phyloP scores from a whole-genome alignment of 2,113 vertebrate genomes.

The Burhinus oedicnemus region DNA sequence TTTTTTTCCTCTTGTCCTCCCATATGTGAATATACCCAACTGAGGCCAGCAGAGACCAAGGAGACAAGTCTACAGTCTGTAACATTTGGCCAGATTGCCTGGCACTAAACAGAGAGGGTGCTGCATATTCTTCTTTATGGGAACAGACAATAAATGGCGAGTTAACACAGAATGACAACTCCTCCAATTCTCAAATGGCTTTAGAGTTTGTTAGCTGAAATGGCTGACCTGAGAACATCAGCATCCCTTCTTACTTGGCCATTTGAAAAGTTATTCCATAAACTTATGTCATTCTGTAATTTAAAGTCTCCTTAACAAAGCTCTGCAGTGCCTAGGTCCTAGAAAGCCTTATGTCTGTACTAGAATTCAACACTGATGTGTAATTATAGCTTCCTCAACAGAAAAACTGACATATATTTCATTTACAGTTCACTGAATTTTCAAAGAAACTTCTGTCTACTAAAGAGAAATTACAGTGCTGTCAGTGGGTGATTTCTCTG shows the following conservation, averaged over 20 bases:
- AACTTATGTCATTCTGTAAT: not conserved
- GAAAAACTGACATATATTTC: not conserved
- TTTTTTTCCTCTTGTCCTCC: not conserved
- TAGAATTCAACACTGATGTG: not conserved
- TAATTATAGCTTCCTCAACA: not conserved
- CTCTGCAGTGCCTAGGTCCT: not conserved
- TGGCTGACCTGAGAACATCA: not conserved
- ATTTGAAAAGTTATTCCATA: not conserved
- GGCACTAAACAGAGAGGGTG: not conserved
- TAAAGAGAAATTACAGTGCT: not conserved
- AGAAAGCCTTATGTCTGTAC: not conserved
- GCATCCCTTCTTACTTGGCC: not conserved
- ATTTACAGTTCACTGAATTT: not conserved
- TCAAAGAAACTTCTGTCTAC: not conserved
- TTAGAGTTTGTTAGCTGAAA: not conserved
- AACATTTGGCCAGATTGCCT: not conserved
- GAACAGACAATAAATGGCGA: not conserved
- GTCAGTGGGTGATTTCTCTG: not conserved
- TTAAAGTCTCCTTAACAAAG: not conserved
- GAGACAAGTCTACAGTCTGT: accelerated
- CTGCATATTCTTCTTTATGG: not conserved
- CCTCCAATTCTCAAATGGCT: not conserved
- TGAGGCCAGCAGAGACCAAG: not conserved
- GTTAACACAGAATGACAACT: not conserved
- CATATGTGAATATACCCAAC: accelerated